phyloP scores from a whole-genome alignment of 2,113 vertebrate species.

The Haliaeetus leucogaster region DNA sequence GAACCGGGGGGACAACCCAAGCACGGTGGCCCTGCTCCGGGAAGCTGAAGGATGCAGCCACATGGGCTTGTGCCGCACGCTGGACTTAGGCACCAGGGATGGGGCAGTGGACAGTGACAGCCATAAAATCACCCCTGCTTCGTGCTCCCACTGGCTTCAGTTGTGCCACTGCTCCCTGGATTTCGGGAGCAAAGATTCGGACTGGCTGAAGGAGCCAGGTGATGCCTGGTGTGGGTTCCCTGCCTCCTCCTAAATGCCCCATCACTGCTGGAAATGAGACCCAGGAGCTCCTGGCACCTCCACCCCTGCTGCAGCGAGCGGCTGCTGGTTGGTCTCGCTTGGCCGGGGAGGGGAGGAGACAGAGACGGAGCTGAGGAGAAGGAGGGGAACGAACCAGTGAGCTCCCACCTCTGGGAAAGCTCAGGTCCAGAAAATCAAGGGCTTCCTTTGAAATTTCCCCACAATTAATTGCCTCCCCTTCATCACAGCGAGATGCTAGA shows the following conservation, averaged over 20 bases:
- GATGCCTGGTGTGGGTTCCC: neutral
- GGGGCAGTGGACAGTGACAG: neutral
- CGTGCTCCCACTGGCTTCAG: fast-evolving
- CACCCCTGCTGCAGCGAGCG: neutral
- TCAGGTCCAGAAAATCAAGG: neutral
- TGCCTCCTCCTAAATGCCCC: neutral
- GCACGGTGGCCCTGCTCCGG: fast-evolving
- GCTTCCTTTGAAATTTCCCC: neutral
- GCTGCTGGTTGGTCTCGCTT: fast-evolving
- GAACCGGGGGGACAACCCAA: neutral
- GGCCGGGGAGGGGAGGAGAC: fast-evolving
- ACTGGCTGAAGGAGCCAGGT: neutral
- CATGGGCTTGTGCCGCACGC: neutral
- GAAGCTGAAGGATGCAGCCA: neutral
- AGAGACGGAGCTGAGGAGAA: neutral
- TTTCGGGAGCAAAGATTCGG: neutral
- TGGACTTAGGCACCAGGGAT: neutral
- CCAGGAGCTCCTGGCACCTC: neutral
- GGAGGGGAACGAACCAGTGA: neutral
- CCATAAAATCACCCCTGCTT: no score
- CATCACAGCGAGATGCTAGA: neutral
- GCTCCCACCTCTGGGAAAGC: neutral
- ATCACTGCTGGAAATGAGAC: neutral
- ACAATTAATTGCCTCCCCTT: neutral
- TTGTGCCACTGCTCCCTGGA: fast-evolving